Evolutionary conservation across 2,888 invertebrate genomes (phyloP).

Genomic region (Standfussiana lucernea): DNA sequence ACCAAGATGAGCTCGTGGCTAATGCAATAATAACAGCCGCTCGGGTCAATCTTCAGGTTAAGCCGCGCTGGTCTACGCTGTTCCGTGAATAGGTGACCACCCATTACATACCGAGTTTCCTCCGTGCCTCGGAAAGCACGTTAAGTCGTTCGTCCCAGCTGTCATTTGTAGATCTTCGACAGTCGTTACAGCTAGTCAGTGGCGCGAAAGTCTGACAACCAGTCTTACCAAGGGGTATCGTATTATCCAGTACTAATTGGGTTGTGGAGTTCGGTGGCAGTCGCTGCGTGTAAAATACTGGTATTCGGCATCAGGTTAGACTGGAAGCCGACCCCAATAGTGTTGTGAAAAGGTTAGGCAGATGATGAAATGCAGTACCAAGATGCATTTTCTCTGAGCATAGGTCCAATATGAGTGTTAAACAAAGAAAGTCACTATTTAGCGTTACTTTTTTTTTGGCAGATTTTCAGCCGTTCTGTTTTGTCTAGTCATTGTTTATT

Average conservation of each 20-base stretch:
- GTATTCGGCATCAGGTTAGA: neutral
- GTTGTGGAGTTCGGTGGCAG: too few relatives aligned
- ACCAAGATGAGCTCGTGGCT: too few relatives aligned
- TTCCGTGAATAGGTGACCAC: too few relatives aligned
- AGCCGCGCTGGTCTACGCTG: neutral
- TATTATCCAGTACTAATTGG: neutral
- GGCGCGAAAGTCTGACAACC: neutral
- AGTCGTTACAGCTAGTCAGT: neutral
- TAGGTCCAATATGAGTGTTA: neutral
- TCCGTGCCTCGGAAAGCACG: too few relatives aligned
- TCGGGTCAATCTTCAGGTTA: neutral
- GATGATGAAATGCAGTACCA: neutral
- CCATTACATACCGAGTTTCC: too few relatives aligned
- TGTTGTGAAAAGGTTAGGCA: neutral
- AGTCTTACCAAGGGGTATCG: neutral
- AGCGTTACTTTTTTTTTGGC: constrained; percentile 26
- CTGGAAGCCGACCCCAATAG: neutral
- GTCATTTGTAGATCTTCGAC: neutral
- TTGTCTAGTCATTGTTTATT: constrained; percentile 42
- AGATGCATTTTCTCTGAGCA: too few relatives aligned
- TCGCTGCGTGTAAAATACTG: too few relatives aligned
- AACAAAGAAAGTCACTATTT: constrained; percentile 1
- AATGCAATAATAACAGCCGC: neutral
- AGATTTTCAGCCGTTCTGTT: constrained; percentile 3
- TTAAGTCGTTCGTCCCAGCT: neutral